These are phyloP conservation scores for Seira sanloemensis DNA, from an alignment of 2,888 invertebrate species.

Conservation along the genomic window DNA sequence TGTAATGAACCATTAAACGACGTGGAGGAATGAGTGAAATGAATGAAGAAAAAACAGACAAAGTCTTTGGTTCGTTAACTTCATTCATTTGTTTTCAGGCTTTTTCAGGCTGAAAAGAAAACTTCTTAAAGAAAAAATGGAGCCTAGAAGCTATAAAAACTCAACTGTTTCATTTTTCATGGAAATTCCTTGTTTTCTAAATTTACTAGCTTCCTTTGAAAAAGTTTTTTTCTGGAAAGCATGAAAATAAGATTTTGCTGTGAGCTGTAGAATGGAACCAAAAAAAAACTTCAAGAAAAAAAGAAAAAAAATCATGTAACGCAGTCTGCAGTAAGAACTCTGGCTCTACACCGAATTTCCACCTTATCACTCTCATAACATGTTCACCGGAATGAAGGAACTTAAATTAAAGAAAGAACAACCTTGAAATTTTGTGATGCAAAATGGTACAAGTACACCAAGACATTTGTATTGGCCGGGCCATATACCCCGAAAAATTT, in stretches of 20 bases:
- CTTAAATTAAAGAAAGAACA: too few species aligned
- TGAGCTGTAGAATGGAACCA: too few species aligned
- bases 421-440: not conserved
- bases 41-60: not conserved
- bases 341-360: too few species aligned
- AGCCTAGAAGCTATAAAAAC: not conserved
- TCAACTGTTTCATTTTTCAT: not conserved
- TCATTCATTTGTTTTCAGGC: conserved; percentile 14
- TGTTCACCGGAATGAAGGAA: too few species aligned
- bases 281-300: too few species aligned
- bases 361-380: too few species aligned
- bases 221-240: too few species aligned
- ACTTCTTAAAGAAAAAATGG: conserved; percentile 5
- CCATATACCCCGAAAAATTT: not conserved
- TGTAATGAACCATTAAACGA: conserved; percentile 17
- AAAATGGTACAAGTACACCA: too few species aligned
- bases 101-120: conserved; percentile 1
- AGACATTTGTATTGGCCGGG: too few species aligned
- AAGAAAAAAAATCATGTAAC: too few species aligned
- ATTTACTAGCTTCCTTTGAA: not conserved
- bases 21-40: conserved; percentile 2
- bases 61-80: conserved; percentile 18
- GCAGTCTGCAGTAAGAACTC: too few species aligned
- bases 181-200: conserved; percentile 7
- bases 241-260: too few species aligned